phyloP scores from a whole-genome alignment of 2,888 invertebrate genomes.

The Cosmia trapezina region DNA sequence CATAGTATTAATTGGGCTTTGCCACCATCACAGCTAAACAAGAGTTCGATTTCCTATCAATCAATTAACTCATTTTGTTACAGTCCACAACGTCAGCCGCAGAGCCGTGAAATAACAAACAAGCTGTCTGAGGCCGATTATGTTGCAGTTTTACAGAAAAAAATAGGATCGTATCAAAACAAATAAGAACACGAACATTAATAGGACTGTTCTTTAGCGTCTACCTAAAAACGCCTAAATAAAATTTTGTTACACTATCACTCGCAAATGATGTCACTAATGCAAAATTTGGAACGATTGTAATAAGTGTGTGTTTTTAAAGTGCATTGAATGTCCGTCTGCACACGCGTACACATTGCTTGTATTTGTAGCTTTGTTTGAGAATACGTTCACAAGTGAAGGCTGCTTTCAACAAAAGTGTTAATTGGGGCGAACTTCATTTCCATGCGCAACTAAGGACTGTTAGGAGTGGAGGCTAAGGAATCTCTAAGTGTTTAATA shows the following conservation, averaged over 20 bases:
- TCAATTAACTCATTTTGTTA: slow-evolving; percentile 16
- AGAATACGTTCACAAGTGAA: slow-evolving; percentile 56
- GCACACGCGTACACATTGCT: slow-evolving; percentile 37
- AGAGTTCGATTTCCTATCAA: slow-evolving; percentile 1
- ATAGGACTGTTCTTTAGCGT: slow-evolving; percentile 30
- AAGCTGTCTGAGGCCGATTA: neutral
- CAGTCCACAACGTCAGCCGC: slow-evolving; percentile 1
- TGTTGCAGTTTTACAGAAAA: neutral
- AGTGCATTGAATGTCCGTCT: slow-evolving; percentile 30
- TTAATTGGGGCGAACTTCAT: slow-evolving; percentile 43
- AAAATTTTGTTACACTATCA: slow-evolving; percentile 26
- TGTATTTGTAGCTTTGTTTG: slow-evolving; percentile 8
- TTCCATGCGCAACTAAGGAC: slow-evolving; percentile 75
- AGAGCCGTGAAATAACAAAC: slow-evolving; percentile 15
- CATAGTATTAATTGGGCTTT: neutral
- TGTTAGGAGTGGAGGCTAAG: slow-evolving; percentile 68
- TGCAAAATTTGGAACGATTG: neutral
- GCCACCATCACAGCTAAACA: neutral
- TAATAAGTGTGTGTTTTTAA: slow-evolving; percentile 12
- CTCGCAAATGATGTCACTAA: slow-evolving; percentile 14
- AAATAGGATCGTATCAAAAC: neutral
- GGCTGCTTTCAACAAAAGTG: slow-evolving; percentile 59
- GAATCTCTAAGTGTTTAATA: slow-evolving; percentile 75
- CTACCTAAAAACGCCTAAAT: slow-evolving; percentile 2
- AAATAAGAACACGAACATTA: slow-evolving; percentile 15